phyloP scores from a whole-genome alignment of 2,888 invertebrate genomes.

The Andrena fulva region DNA sequence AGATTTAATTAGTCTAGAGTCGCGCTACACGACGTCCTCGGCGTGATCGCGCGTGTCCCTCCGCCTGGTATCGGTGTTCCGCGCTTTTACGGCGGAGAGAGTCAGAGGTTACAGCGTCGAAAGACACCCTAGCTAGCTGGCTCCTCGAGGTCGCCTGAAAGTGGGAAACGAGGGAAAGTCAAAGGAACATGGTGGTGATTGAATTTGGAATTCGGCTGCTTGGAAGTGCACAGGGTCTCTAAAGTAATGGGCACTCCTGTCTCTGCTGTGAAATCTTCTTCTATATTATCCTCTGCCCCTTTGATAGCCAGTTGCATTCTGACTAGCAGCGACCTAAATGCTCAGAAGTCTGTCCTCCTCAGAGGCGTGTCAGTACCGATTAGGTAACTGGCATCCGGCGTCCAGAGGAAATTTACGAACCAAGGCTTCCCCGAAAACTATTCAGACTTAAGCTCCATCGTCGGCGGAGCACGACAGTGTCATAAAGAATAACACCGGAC shows the following conservation, averaged over 20 bases:
- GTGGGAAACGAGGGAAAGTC: background rate
- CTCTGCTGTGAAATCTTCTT: too few relatives aligned
- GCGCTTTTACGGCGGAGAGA: background rate
- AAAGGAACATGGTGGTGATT: slow-evolving; percentile 13
- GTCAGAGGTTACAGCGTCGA: slow-evolving; percentile 8
- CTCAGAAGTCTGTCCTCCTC: background rate
- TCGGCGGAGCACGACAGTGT: slow-evolving; percentile 9
- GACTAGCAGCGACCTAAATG: background rate
- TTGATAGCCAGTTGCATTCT: background rate
- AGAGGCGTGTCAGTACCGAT: background rate
- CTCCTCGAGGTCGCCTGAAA: slow-evolving; percentile 8
- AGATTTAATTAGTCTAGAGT: slow-evolving; percentile 68
- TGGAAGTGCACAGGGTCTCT: too few relatives aligned
- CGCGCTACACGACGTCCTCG: slow-evolving; percentile 58
- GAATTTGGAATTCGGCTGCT: slow-evolving; percentile 30
- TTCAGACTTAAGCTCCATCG: slow-evolving; percentile 15
- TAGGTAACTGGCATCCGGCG: background rate
- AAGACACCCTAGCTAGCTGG: background rate
- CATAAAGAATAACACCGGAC: slow-evolving; percentile 32
- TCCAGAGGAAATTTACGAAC: background rate
- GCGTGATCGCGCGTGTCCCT: slow-evolving; percentile 20
- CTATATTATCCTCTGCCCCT: too few relatives aligned
- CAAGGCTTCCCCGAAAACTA: slow-evolving; percentile 8
- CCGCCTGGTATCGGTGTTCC: background rate
- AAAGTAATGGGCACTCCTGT: too few relatives aligned